Conservation (phyloP, 2,113 vertebrate genomes). For the Plecturocebus donacophilus region DNA sequence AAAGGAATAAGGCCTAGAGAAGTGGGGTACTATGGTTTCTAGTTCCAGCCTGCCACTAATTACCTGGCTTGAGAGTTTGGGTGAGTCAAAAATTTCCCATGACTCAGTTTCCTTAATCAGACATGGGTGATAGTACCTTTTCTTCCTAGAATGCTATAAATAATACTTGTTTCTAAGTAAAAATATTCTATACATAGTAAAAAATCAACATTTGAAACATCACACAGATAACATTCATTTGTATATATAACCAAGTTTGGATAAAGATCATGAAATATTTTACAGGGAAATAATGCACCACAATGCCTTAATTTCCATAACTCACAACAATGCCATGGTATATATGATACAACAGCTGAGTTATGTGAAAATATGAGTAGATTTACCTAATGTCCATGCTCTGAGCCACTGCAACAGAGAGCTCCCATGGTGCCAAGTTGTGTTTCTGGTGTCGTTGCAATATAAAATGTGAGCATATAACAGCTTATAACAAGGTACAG, state of each 20-base stretch:
- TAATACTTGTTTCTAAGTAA: neutral
- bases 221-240: neutral
- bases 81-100: neutral
- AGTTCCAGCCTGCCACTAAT: neutral
- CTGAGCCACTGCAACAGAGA: neutral
- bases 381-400: neutral
- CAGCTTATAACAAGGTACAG: neutral
- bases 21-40: neutral
- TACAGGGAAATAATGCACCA: neutral
- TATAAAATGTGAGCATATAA: neutral
- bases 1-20: neutral
- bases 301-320: neutral
- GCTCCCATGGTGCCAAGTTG: neutral
- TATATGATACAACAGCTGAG: neutral
- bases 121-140: neutral
- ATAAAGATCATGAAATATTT: constrained; percentile 38
- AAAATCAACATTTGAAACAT: neutral
- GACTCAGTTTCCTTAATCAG: constrained; percentile 26
- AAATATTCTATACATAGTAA: neutral
- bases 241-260: neutral
- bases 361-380: neutral
- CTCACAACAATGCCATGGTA: neutral
- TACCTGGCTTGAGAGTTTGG: neutral
- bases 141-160: neutral
- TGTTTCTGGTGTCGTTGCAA: neutral